Conservation (phyloP, 1,140 invertebrate species). For the Chelonus insularis region DNA sequence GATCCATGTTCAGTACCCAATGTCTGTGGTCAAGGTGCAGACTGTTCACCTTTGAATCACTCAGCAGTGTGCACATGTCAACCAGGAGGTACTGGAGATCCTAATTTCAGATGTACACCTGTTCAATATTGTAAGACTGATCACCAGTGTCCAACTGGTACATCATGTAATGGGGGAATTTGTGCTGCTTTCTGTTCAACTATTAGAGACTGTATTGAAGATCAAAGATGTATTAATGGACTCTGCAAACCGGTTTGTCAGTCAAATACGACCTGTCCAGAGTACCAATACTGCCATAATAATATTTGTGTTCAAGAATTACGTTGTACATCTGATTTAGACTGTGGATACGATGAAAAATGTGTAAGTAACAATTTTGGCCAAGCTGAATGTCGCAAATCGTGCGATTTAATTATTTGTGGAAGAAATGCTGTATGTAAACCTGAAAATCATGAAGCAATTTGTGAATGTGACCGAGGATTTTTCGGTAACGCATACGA, state of each 20-base stretch:
- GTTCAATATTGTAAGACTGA: constrained; percentile 79
- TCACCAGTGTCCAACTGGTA: constrained; percentile 76
- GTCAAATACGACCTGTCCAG: constrained; percentile 74
- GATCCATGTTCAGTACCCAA: constrained; percentile 79
- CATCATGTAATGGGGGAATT: constrained; percentile 79
- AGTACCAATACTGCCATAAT: constrained; percentile 80
- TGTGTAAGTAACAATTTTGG: constrained; percentile 71
- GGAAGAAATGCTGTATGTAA: constrained; percentile 80
- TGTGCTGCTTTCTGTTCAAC: constrained; percentile 78
- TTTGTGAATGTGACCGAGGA: constrained; percentile 76
- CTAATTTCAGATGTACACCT: constrained; percentile 77
- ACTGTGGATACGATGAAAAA: constrained; percentile 71
- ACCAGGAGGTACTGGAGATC: constrained; percentile 82
- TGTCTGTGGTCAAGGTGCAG: constrained; percentile 79
- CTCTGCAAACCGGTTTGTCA: constrained; percentile 80
- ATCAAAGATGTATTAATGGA: constrained; percentile 79
- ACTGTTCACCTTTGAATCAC: constrained; percentile 72
- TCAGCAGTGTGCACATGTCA: constrained; percentile 79
- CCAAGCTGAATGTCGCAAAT: constrained; percentile 71
- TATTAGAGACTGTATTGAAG: constrained; percentile 76
- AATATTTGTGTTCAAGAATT: constrained; percentile 81
- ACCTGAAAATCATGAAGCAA: constrained; percentile 69
- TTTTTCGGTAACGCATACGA: constrained; percentile 78
- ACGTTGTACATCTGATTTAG: constrained; percentile 69
- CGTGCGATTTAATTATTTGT: constrained; percentile 74